Conservation (phyloP, 1,140 invertebrate species). For the Drosophila arawakana region DNA sequence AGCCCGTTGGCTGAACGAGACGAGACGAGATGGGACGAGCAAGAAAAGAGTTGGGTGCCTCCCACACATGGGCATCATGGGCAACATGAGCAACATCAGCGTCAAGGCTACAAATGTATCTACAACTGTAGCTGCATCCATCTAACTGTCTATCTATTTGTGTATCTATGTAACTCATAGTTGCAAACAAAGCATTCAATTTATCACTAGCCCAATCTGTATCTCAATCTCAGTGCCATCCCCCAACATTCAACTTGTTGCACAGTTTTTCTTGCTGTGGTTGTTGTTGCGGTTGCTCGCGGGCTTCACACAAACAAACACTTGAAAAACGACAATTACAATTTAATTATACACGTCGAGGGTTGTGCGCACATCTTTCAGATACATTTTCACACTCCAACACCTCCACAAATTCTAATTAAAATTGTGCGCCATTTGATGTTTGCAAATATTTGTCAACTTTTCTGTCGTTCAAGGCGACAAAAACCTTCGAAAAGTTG, state of each 20-base stretch:
- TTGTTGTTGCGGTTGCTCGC: constrained; percentile 32
- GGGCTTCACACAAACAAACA: constrained; percentile 55
- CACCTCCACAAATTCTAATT: constrained; percentile 62
- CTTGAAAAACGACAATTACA: constrained; percentile 74
- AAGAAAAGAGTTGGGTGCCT: constrained; percentile 71
- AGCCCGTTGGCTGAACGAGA: constrained; percentile 47
- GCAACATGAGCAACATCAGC: constrained; percentile 23
- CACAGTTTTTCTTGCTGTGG: constrained; percentile 50
- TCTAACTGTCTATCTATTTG: constrained; percentile 1
- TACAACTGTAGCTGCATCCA: background rate
- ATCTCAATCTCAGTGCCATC: constrained; percentile 2
- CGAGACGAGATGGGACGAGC: background rate
- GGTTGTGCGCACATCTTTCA: constrained; percentile 59
- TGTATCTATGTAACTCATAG: constrained; percentile 33
- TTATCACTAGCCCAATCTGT: constrained; percentile 53
- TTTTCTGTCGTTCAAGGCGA: background rate
- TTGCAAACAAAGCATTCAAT: constrained; percentile 37
- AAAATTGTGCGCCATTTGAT: constrained; percentile 69
- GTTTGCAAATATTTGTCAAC: constrained; percentile 75
- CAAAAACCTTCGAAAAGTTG: no score
- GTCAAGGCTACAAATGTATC: constrained; percentile 15
- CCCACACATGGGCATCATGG: constrained; percentile 31
- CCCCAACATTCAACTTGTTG: constrained; percentile 60
- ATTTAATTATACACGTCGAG: constrained; percentile 76
- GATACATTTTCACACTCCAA: constrained; percentile 66